A percentile compares a stretch with the other conserved stretches of the same genome.
Evolutionary conservation across 2,113 vertebrate species (phyloP).

Genomic region (Okapia johnstoni): DNA sequence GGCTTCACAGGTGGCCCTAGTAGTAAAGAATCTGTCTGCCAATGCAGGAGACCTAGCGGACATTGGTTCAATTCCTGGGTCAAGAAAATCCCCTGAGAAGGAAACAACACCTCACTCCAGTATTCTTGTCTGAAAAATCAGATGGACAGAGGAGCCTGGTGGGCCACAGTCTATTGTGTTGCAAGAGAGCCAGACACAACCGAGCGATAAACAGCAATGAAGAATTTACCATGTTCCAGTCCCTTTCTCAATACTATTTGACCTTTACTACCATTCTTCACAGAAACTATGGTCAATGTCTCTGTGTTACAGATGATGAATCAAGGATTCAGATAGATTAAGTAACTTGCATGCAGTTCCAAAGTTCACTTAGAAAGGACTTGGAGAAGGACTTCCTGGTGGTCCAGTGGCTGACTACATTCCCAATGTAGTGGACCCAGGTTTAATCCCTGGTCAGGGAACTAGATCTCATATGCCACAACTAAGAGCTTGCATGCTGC

Average conservation of each 20-base stretch:
- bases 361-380: neutral
- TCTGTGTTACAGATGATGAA: neutral
- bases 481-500: neutral
- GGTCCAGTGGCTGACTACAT: neutral
- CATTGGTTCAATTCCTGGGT: neutral
- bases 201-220: neutral
- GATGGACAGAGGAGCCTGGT: neutral
- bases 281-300: neutral
- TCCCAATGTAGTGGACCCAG: neutral
- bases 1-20: neutral
- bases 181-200: neutral
- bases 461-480: neutral
- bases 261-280: neutral
- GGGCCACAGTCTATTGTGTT: neutral
- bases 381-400: neutral
- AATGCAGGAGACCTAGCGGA: neutral
- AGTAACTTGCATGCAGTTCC: neutral
- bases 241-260: neutral
- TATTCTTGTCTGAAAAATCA: neutral
- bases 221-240: neutral
- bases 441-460: neutral
- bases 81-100: neutral
- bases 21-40: neutral
- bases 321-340: neutral
- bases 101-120: neutral